phyloP scores from a whole-genome alignment of 2,797 vertebrate genomes.

The Phyllotis vaccarum region DNA sequence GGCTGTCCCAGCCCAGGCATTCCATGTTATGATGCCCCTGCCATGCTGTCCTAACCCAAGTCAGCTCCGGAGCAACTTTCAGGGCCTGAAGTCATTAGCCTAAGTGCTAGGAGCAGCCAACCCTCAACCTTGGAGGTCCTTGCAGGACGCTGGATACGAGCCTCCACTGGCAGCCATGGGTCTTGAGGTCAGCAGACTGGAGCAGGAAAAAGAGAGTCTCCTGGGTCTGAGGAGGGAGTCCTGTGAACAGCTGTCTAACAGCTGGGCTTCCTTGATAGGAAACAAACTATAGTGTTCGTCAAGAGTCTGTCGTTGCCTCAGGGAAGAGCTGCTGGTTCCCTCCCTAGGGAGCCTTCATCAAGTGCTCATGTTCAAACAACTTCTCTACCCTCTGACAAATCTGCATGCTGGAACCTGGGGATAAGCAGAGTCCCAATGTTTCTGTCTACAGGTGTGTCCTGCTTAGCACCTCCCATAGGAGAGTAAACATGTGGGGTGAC shows the following conservation, averaged over 20 bases:
- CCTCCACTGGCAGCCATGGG: not conserved
- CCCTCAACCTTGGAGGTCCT: not conserved
- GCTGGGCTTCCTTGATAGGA: not conserved
- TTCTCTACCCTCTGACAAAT: too few species aligned
- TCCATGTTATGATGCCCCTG: not conserved
- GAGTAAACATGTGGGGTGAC: fast-evolving
- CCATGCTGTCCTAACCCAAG: fast-evolving
- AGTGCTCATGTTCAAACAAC: fast-evolving
- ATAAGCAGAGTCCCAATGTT: not conserved
- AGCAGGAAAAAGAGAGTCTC: not conserved
- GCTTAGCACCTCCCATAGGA: fast-evolving
- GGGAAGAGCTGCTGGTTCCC: not conserved
- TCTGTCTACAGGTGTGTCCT: not conserved
- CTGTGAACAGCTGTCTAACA: not conserved
- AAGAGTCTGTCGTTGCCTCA: not conserved
- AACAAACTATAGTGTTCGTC: not conserved
- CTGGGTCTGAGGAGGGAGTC: too few species aligned
- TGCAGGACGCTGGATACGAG: not conserved
- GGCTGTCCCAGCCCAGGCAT: not conserved
- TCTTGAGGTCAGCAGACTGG: not conserved
- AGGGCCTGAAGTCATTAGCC: not conserved
- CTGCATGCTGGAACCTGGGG: not conserved
- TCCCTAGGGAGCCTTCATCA: not conserved
- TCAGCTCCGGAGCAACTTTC: not conserved
- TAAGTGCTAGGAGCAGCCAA: not conserved